Conservation (phyloP, 2,888 invertebrate species). For the Orgyia antiqua region DNA sequence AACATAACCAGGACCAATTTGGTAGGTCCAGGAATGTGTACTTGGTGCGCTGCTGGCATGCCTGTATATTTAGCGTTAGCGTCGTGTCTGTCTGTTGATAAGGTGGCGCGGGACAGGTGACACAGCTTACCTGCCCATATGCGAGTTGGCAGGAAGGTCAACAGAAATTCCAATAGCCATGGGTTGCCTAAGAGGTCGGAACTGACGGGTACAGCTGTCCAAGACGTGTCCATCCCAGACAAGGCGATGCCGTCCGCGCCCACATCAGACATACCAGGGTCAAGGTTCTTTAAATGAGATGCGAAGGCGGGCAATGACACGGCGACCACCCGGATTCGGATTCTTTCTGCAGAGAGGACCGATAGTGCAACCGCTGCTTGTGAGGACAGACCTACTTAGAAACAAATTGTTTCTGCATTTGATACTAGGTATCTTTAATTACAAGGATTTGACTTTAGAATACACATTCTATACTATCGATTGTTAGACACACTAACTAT, state of each 20-base stretch:
- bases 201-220: slow-evolving; percentile 7
- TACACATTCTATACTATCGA: neutral
- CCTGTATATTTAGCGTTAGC: neutral
- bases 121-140: slow-evolving; percentile 4
- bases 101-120: neutral
- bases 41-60: slow-evolving; percentile 7
- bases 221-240: slow-evolving; percentile 6
- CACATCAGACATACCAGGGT: slow-evolving; percentile 2
- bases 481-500: neutral
- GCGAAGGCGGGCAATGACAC: slow-evolving; percentile 7
- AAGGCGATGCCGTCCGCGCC: neutral
- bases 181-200: slow-evolving; percentile 8
- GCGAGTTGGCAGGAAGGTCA: slow-evolving; percentile 1
- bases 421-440: neutral
- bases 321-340: neutral
- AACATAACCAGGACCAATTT: slow-evolving; percentile 5
- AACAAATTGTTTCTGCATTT: neutral
- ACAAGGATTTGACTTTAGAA: neutral
- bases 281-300: slow-evolving; percentile 6
- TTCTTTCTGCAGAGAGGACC: slow-evolving; percentile 2
- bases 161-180: slow-evolving; percentile 3
- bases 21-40: slow-evolving; percentile 4
- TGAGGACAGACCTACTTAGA: neutral
- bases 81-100: neutral
- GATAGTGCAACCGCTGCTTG: neutral